phyloP scores from a whole-genome alignment of 2,797 vertebrate genomes.

The Premnoplex brunnescens region DNA sequence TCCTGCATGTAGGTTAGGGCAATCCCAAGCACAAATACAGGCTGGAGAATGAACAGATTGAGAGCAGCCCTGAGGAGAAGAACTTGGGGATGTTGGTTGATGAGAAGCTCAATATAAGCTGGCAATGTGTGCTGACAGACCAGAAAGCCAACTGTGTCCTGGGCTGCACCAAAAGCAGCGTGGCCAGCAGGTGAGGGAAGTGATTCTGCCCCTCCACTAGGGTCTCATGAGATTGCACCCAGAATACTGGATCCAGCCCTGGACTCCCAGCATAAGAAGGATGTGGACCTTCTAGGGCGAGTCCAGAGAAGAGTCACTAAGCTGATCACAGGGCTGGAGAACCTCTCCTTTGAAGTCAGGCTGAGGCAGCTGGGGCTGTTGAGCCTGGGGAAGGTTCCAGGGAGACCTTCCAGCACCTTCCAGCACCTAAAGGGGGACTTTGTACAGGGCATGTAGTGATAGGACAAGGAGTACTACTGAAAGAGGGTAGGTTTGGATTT shows the following conservation, averaged over 20 bases:
- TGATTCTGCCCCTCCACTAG: background rate
- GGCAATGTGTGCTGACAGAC: accelerated
- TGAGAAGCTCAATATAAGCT: background rate
- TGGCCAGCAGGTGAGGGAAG: background rate
- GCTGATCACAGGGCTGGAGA: background rate
- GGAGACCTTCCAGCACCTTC: background rate
- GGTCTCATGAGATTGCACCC: too few species aligned
- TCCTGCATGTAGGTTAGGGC: accelerated
- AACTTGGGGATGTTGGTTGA: accelerated
- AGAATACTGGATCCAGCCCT: background rate
- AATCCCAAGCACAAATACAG: background rate
- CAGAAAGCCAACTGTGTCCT: background rate
- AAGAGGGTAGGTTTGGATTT: background rate
- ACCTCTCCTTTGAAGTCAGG: background rate
- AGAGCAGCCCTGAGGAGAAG: background rate
- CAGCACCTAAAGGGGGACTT: background rate
- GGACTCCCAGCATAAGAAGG: background rate
- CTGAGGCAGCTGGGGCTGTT: background rate
- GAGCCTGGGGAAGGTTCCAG: background rate
- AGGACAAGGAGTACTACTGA: background rate
- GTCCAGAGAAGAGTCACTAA: background rate
- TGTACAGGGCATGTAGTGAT: background rate
- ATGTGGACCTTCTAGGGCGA: background rate
- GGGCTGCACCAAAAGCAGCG: background rate
- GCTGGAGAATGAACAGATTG: background rate